Percentiles rank a stretch among this genome's conserved stretches.
Evolutionary conservation across 2,113 vertebrate genomes (phyloP).

Genomic region (Chaetura pelagica): DNA sequence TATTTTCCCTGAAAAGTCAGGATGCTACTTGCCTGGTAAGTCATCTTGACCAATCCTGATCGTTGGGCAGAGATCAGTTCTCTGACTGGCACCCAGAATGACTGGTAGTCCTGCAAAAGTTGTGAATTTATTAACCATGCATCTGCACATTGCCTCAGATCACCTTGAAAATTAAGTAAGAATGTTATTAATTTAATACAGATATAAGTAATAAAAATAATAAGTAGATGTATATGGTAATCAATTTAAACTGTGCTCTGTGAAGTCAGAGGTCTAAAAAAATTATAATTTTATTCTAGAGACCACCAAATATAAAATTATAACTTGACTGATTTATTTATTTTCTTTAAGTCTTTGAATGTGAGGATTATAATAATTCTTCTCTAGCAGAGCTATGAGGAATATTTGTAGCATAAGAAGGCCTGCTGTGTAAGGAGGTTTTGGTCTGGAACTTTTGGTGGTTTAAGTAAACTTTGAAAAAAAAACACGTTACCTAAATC

Average conservation of each 20-base stretch:
- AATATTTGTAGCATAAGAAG: slow-evolving; percentile 9
- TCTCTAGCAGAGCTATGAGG: slow-evolving; percentile 9
- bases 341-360: background rate
- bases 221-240: background rate
- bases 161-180: background rate
- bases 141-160: background rate
- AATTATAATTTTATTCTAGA: background rate
- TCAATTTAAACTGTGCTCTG: background rate
- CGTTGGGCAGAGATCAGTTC: slow-evolving; percentile 80
- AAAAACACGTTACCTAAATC: slow-evolving; percentile 27
- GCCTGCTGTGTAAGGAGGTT: slow-evolving; percentile 11
- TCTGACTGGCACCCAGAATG: slow-evolving; percentile 76
- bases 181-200: background rate
- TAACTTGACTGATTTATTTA: background rate
- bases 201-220: background rate
- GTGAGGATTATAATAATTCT: background rate
- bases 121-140: background rate
- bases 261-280: background rate
- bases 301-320: background rate
- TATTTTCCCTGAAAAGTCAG: background rate
- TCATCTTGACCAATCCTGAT: slow-evolving; percentile 81
- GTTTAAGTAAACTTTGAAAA: slow-evolving; percentile 47
- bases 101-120: slow-evolving; percentile 80
- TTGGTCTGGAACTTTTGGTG: slow-evolving; percentile 30
- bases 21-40: slow-evolving; percentile 83